phyloP scores from a whole-genome alignment of 2,797 vertebrate species.

The Trachurus trachurus region DNA sequence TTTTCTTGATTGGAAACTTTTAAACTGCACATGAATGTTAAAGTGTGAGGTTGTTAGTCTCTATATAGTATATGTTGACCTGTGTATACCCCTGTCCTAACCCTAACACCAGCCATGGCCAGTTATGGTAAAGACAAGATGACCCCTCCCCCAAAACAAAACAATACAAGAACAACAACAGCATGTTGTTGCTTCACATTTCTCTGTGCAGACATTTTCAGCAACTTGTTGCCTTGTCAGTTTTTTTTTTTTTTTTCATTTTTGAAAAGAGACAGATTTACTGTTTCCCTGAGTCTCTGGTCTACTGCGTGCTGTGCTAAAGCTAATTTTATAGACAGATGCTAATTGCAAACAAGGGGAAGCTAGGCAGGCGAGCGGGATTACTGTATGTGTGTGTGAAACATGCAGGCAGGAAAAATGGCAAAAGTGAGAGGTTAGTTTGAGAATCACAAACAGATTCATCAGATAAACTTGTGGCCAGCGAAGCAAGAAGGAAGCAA shows the following conservation, averaged over 20 bases:
- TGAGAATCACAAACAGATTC: background rate
- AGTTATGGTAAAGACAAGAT: background rate
- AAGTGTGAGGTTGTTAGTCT: too few species aligned
- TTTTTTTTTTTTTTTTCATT: background rate
- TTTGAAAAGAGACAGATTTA: background rate
- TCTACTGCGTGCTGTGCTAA: background rate
- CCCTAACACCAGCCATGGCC: background rate
- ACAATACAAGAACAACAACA: too few species aligned
- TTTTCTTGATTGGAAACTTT: too few species aligned
- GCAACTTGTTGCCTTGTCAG: too few species aligned
- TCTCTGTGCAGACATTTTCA: background rate
- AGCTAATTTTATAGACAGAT: background rate
- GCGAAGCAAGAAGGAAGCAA: background rate
- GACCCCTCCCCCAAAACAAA: background rate
- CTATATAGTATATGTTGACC: too few species aligned
- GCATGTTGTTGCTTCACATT: background rate
- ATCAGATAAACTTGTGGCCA: too few species aligned
- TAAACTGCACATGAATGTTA: too few species aligned
- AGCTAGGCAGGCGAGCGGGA: conserved; percentile 14
- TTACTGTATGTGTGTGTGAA: conserved; percentile 21
- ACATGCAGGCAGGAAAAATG: conserved; percentile 4
- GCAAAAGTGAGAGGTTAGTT: conserved; percentile 8
- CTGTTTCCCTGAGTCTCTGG: background rate
- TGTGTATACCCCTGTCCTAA: too few species aligned
- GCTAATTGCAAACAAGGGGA: conserved; percentile 23